Evolutionary conservation across 2,888 invertebrate species (phyloP), one percentile per base, ranked within the genome.

Genomic region (Nomada ruficornis): DNA sequence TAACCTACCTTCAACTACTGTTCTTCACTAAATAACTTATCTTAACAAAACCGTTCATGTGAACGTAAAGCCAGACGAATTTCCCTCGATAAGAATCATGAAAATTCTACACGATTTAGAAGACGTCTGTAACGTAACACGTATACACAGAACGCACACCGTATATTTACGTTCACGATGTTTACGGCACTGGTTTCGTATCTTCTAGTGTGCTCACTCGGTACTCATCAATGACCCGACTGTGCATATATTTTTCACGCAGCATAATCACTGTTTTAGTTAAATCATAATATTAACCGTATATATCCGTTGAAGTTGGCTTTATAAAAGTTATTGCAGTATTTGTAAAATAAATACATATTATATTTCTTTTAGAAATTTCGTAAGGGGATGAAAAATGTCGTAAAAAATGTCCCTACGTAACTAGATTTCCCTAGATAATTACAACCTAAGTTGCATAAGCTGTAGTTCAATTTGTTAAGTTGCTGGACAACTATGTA

Each of bases 111-210:
- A 62, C 82, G 80, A 71, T 69, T 72, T 76, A 55, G 63, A 59
- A 54, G 79, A 83, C 76, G 71, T 83, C 83, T 68, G 84, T 84
- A 85, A 88, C 84, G 88, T 84, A 87, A 87, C 87, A 86, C 84
- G 87, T 86, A 87, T 82, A 87, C 84, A 85, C 85, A 80, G 78
- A 83, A 82, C 81, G 82, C 82, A 80, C 78, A 84, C 84, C 71
- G 86, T 88, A 77, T 88, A 91, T 89, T 91, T 89, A 89, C 85
- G 86, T 85, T 75, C 87, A 78, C 89, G 78, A 86, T 91, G 90
- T 91, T 91, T 90, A 90, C 90, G 88, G 86, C 91, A 89, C 90
- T 90, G 91, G 20, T 77, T 63, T 76, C 77, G 70, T 69, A 67
- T 59, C 64, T 76, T 77, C 82, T 86, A 84, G 85, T 85, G 60